A percentile compares a stretch with the other conserved stretches of the same genome.
phyloP scores from a whole-genome alignment of 64 coral and sea anemone genomes.

The Pocillopora verrucosa region DNA sequence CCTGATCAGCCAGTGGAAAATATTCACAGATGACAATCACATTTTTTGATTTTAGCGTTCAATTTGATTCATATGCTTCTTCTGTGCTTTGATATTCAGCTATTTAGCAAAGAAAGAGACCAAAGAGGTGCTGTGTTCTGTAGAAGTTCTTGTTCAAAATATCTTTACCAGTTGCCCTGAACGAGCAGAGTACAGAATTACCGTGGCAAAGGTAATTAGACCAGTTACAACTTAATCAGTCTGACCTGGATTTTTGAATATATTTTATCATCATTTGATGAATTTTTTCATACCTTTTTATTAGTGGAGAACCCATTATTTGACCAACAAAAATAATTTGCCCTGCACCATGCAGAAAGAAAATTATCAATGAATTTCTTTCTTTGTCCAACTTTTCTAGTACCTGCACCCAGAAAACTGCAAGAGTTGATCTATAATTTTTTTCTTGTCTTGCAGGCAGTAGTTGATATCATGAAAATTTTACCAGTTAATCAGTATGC shows the following conservation, averaged over 20 bases:
- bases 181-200: slow-evolving; percentile 81
- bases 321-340: no score
- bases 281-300: neutral
- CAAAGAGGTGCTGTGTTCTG: slow-evolving; percentile 53
- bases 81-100: neutral
- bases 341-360: no score
- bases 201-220: slow-evolving; percentile 76
- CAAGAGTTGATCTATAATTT: no score
- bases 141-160: slow-evolving; percentile 82
- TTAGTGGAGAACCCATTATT: neutral
- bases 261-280: no score
- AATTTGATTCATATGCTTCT: neutral
- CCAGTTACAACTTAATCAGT: no score
- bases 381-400: no score
- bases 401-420: no score
- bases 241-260: neutral
- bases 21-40: no score
- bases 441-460: slow-evolving; percentile 46
- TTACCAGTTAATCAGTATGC: slow-evolving; percentile 38
- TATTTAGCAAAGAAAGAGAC: slow-evolving; percentile 58
- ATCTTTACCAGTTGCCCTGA: slow-evolving; percentile 96
- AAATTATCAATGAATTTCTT: no score
- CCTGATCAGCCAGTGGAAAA: no score
- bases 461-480: slow-evolving; percentile 61
- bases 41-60: neutral